Base-by-base conservation (phyloP, 1,140 invertebrate species). In the Pantala flavescens region DNA sequence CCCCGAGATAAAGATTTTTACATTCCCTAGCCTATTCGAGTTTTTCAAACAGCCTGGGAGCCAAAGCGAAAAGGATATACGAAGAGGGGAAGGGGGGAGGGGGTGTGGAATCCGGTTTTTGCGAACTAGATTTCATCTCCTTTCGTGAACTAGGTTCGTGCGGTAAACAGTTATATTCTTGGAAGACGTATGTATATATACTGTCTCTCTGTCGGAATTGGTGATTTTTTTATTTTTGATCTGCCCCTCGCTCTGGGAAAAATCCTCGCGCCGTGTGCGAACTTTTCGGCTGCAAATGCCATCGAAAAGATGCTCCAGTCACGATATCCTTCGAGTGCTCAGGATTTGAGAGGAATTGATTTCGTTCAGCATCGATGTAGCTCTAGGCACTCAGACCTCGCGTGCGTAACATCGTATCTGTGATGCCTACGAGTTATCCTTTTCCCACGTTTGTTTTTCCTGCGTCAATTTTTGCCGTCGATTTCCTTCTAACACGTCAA, bases 1-100 rank as follows among this genome's bases (percentile, higher is more conserved):
- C 49, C n/a, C 49, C 49, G 49, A 63, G 49, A 63, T 63, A 63
- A 63, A 63, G 49, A 21, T 63, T 63, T 63, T 63, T 21, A 63
- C n/a, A 19, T 21, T 16, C 49, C 49, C 49, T 63, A 16, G 16
- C 16, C 49, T 63, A 63, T 21, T 63, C 49, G 49, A 63, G 49
- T 63, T 63, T 63, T 63, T 63, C 49, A 63, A 63, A 63, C 49
- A 19, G 49, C 49, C 49, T 63, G 49, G 49, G 49, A 21, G 16
- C 49, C n/a, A 16, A 63, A 7, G 49, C 49, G 49, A 63, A 21
- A 19, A 12, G 12, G 49, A 63, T 16, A 63, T 19, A 21, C 5
- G 49, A 63, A 63, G 49, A 21, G 49, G 12, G 49, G 16, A 12
- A 63, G 49, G 49, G 49, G 3, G 49, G 12, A 12, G 49, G 49